Evolutionary conservation across 1,140 invertebrate genomes (phyloP), one percentile per base, ranked within the genome.

Genomic region (Euwallacea similis): DNA sequence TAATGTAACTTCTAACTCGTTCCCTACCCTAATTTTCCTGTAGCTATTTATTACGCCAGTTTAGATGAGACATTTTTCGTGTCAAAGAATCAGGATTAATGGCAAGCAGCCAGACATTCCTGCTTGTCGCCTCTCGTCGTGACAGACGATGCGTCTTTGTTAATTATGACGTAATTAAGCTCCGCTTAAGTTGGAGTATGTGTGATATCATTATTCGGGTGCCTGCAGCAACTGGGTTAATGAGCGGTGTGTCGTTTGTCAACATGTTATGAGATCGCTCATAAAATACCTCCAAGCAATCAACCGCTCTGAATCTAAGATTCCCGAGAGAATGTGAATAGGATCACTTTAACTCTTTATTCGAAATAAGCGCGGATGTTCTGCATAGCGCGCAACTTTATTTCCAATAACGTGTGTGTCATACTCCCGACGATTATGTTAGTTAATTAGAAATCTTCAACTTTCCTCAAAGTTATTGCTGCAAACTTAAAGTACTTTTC

Each of bases 161-260:
- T 65, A 65, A 65, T 65, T 65, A 65, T 65, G 63, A 65, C 63
- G 63, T 65, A 65, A 65, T 65, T 65, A 65, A 65, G 63, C 53
- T 42, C 11, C 63, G 47, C 44, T 65, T 65, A 55, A 65, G 63
- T 65, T 15, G 33, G 46, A 54, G 63, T 41, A 54, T 65, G 63
- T 65, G 63, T 65, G 63, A 65, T 55, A 41, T 65, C 63, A 65
- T 65, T 65, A 65, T 65, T 65, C 42, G 47, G 16, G 63, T 33
- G 62, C 46, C 63, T 54, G 9, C 50, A 54, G 16, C 47, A 54
- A 54, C 46, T 65, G 63, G 63, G 63, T 65, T 65, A 65, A 65
- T 65, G 63, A 54, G 63, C 21, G 63, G 53, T 41, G 15, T 54
- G 47, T 64, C 63, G 53, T 65, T 54, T 53, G 46, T 42, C 46